phyloP scores from a whole-genome alignment of 1,140 invertebrate genomes.

The Drosophila gunungcola region DNA sequence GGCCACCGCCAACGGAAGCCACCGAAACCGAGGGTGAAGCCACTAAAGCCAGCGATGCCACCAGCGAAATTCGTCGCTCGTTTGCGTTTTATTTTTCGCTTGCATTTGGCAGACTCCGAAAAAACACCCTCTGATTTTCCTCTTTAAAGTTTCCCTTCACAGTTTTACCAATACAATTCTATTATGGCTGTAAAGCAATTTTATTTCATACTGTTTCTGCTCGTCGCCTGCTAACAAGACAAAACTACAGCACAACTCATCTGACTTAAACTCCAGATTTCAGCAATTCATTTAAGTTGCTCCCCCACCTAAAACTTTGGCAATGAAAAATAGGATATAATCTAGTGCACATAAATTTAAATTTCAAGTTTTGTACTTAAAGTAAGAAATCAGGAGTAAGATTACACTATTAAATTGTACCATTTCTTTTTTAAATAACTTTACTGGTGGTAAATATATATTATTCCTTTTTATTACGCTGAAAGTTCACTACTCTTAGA shows the following conservation, averaged over 20 bases:
- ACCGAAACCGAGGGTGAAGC: slow-evolving; percentile 29
- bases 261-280: background rate
- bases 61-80: slow-evolving; percentile 50
- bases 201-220: slow-evolving; percentile 48
- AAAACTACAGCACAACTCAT: slow-evolving; percentile 10
- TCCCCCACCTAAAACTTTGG: slow-evolving; percentile 1
- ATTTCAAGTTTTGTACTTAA: background rate
- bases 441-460: background rate
- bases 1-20: slow-evolving; percentile 62
- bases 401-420: slow-evolving; percentile 5
- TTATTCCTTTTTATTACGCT: background rate
- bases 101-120: slow-evolving; percentile 30
- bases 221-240: background rate
- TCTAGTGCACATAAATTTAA: slow-evolving; percentile 6
- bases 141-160: slow-evolving; percentile 22
- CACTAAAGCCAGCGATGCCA: slow-evolving; percentile 25
- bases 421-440: background rate
- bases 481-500: too few relatives aligned
- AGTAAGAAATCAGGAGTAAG: slow-evolving; percentile 1
- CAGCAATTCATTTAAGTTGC: background rate
- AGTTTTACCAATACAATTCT: slow-evolving; percentile 72
- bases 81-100: slow-evolving; percentile 52
- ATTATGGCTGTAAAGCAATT: slow-evolving; percentile 76
- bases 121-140: background rate
- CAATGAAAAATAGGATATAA: slow-evolving; percentile 2